A percentile compares a stretch with the other conserved stretches of the same genome.
These are phyloP conservation scores for Elysia crispata DNA, from an alignment of 2,888 invertebrate genomes.

Conservation along the genomic window DNA sequence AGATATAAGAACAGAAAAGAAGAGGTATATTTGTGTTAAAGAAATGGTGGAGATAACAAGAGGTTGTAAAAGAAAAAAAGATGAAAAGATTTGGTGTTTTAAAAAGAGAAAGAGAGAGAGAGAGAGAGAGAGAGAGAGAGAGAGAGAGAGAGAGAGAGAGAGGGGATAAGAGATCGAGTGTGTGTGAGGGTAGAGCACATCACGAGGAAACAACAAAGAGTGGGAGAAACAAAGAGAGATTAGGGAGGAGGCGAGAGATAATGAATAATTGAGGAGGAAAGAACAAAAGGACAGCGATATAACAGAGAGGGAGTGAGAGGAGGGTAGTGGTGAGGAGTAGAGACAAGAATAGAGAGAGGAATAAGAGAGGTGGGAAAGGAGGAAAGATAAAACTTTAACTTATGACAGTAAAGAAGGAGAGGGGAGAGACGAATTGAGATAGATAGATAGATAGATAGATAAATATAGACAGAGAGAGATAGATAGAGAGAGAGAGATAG, in stretches of 20 bases:
- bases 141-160: constrained; percentile 9
- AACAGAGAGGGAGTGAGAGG: too few species aligned
- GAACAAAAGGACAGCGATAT: too few species aligned
- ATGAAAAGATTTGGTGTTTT: background rate
- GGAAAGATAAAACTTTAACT: background rate
- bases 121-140: background rate
- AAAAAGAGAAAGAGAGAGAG: background rate
- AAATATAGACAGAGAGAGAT: too few species aligned
- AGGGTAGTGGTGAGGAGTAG: background rate
- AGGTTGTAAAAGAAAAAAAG: background rate
- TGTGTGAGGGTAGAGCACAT: background rate
- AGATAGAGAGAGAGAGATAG: too few species aligned
- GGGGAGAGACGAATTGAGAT: too few species aligned
- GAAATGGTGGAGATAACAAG: background rate
- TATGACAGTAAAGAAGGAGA: too few species aligned
- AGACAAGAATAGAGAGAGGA: background rate
- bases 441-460: too few species aligned
- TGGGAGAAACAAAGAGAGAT: background rate
- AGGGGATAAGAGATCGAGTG: background rate
- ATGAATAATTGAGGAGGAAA: background rate
- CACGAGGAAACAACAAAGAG: constrained; percentile 9
- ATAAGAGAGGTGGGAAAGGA: background rate
- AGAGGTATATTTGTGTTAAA: background rate
- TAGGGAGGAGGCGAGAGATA: background rate
- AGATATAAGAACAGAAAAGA: background rate